Percentiles rank a stretch among this genome's conserved stretches.
Evolutionary conservation across 2,888 invertebrate species (phyloP).

Genomic region (Molanna angustata): DNA sequence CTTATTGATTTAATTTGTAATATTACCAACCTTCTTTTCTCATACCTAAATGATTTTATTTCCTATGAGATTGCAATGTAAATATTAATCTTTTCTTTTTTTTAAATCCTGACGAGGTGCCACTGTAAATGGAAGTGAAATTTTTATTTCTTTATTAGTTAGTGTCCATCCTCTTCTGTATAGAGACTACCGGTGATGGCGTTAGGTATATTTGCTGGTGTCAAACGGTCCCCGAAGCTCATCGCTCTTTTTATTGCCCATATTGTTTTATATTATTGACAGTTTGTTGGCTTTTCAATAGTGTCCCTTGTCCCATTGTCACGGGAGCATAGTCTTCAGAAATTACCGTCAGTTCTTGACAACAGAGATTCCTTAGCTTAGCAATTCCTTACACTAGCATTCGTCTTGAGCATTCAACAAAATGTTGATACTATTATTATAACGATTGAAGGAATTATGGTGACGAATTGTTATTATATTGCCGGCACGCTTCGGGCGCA

Average conservation of each 20-base stretch:
- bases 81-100: too few species aligned
- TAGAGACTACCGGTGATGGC: conserved; percentile 24
- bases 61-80: too few species aligned
- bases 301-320: conserved; percentile 20
- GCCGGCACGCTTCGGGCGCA: conserved; percentile 18
- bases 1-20: too few species aligned
- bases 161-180: conserved; percentile 12
- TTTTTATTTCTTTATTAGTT: conserved; percentile 19
- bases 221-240: conserved; percentile 16
- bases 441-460: conserved; percentile 30
- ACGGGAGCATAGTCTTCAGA: conserved; percentile 7
- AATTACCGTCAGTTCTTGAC: conserved; percentile 19
- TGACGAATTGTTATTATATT: conserved; percentile 31
- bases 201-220: conserved; percentile 6
- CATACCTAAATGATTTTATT: too few species aligned
- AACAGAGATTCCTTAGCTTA: too few species aligned
- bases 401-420: conserved; percentile 5
- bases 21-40: too few species aligned
- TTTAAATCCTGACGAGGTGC: too few species aligned
- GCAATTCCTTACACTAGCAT: conserved; percentile 8
- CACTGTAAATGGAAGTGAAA: conserved; percentile 17
- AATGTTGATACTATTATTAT: conserved; percentile 9
- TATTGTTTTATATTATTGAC: conserved; percentile 18
- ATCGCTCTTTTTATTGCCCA: conserved; percentile 15
- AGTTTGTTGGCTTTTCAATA: conserved; percentile 4